Evolutionary conservation across 2,113 vertebrate genomes (phyloP).

Genomic region (Ginglymostoma cirratum): DNA sequence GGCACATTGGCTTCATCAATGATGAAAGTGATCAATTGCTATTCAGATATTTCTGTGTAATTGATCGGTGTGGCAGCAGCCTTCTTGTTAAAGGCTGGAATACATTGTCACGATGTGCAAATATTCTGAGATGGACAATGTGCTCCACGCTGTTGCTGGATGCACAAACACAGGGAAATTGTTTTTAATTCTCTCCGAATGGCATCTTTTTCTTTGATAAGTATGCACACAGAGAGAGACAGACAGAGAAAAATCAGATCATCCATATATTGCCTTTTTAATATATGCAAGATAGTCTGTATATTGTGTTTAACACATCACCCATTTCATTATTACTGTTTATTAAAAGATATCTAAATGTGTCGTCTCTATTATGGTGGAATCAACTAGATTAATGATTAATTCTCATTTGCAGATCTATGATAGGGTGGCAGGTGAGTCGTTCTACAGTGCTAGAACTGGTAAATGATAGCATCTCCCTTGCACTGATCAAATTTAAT

Average conservation of each 20-base stretch:
- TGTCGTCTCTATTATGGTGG: constrained; percentile 98
- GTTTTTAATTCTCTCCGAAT: background rate
- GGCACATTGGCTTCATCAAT: background rate
- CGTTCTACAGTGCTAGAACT: constrained; percentile 7
- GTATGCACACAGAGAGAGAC: background rate
- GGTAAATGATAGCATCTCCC: constrained; percentile 89
- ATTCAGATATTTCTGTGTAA: background rate
- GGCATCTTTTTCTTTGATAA: background rate
- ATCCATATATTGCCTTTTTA: constrained; percentile 48
- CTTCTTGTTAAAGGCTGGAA: background rate
- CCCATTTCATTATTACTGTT: constrained; percentile 99
- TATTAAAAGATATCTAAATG: constrained; percentile 97
- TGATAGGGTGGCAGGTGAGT: constrained; percentile 72
- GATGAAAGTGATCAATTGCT: background rate
- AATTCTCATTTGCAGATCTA: constrained; percentile 95
- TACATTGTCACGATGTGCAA: background rate
- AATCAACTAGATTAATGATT: constrained; percentile 96
- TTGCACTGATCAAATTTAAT: constrained; percentile 99
- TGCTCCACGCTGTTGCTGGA: background rate
- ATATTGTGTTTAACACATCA: constrained; percentile 96
- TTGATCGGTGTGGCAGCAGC: background rate
- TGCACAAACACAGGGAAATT: background rate
- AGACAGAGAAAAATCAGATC: background rate
- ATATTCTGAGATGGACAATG: background rate
- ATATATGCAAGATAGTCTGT: constrained; percentile 63